A percentile compares a stretch with the other conserved stretches of the same genome.
Evolutionary conservation across 2,888 invertebrate genomes (phyloP).

Genomic region (Spisula solida): DNA sequence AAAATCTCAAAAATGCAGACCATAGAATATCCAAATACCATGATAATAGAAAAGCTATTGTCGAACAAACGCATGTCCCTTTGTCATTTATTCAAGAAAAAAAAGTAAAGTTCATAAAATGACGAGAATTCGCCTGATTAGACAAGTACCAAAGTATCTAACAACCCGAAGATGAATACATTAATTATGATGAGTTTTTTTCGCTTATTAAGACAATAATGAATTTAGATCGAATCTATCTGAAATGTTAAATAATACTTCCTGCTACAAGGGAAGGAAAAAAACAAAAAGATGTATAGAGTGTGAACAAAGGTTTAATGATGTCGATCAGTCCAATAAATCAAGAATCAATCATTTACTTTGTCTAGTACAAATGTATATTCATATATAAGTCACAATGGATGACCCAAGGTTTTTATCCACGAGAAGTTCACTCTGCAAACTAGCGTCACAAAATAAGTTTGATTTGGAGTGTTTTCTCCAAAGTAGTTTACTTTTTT

Average conservation of each 20-base stretch:
- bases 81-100: neutral
- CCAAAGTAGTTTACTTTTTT: too few relatives aligned
- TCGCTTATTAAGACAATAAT: neutral
- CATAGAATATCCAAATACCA: too few relatives aligned
- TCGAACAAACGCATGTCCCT: too few relatives aligned
- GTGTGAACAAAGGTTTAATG: neutral
- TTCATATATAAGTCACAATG: neutral
- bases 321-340: slow-evolving; percentile 4
- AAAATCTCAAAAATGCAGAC: too few relatives aligned
- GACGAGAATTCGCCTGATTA: neutral
- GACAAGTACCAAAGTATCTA: neutral
- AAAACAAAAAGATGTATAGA: neutral
- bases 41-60: too few relatives aligned
- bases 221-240: neutral
- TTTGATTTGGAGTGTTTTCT: too few relatives aligned
- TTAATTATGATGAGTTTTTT: neutral
- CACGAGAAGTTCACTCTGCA: neutral
- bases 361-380: neutral
- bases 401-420: neutral
- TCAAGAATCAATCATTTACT: neutral
- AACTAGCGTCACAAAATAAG: slow-evolving; percentile 54
- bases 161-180: neutral
- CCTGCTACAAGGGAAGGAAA: neutral
- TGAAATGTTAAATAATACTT: neutral
- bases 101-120: neutral